Base-by-base conservation (phyloP, 2,797 vertebrate species). In the Champsocephalus esox region DNA sequence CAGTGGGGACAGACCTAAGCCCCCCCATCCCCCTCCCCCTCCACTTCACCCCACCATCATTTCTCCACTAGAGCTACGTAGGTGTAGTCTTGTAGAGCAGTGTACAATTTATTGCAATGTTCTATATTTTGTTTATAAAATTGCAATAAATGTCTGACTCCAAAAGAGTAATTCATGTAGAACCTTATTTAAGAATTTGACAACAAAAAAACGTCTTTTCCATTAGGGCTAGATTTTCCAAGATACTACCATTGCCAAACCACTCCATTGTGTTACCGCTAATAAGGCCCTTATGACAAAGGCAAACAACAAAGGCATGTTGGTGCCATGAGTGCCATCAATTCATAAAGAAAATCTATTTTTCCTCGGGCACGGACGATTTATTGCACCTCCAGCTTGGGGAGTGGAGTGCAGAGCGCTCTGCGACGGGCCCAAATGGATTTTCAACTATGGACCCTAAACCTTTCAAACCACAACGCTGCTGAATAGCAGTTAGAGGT, bases 401-500 rank as follows among this genome's bases (percentile, higher is more conserved):
- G 88, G 89, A 91, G 91, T 86, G 89, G 92, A 93, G 95, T 79
- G 85, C 84, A 89, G 84, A 89, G 92, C 87, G 85, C 92, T 96
- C 95, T 96, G 95, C 95, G 96, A 96, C 93, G 87, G 96, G 96
- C 93, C 96, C 96, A 98, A 98, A 98, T 98, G 96, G 97, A 98
- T 97, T 97, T 97, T 97, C 96, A 98, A 96, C 96, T 96, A 97
- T 88, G 88, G 96, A 95, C 95, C 95, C 95, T 96, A 95, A 96
- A 96, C 96, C 95, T 97, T 96, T 96, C 95, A 96, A 96, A 96
- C 96, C 95, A 92, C 95, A 94, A 93, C 90, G 93, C 95, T 94
- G 93, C 94, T 97, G 96, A 98, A 98, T 97, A 96, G 96, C 96
- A 96, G 96, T 97, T 96, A 95, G 95, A 91, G 92, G 97, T 99